Conservation (phyloP, 2,797 vertebrate species). For the Ptychobarbus kaznakovi region DNA sequence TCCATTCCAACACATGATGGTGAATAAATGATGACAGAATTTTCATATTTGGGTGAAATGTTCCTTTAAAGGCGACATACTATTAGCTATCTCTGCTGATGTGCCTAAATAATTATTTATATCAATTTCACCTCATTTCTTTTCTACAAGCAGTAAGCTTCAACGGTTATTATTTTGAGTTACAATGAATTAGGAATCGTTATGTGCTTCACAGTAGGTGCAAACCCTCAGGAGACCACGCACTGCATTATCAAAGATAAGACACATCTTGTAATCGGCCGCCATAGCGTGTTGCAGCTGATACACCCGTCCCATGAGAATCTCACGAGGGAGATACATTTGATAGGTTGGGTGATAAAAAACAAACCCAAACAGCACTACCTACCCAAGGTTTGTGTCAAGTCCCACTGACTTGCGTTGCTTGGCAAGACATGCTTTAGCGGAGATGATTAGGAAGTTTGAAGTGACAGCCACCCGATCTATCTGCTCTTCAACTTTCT, state of each 20-base stretch:
- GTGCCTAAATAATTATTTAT: background rate
- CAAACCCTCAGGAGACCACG: constrained; percentile 27
- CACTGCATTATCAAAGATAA: constrained; percentile 48
- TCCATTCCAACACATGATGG: too few relatives aligned
- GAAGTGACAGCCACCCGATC: constrained; percentile 77
- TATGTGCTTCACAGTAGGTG: constrained; percentile 30
- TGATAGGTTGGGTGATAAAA: constrained; percentile 31
- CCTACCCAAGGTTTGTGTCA: constrained; percentile 39
- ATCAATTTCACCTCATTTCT: background rate
- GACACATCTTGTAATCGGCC: constrained; percentile 45
- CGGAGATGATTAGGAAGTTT: constrained; percentile 75
- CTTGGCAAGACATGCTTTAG: constrained; percentile 69
- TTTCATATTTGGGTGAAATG: background rate
- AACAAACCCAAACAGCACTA: constrained; percentile 33
- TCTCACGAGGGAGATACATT: constrained; percentile 14
- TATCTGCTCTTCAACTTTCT: constrained; percentile 79
- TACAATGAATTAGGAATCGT: constrained; percentile 35
- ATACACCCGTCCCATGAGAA: constrained; percentile 37
- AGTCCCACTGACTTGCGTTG: constrained; percentile 54
- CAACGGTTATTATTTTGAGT: constrained; percentile 28
- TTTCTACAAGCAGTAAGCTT: background rate
- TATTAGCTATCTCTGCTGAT: background rate
- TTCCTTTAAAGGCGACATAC: background rate
- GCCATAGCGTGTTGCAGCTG: constrained; percentile 35
- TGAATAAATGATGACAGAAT: background rate